Conservation (phyloP, 2,797 vertebrate genomes). For the Alauda arvensis region DNA sequence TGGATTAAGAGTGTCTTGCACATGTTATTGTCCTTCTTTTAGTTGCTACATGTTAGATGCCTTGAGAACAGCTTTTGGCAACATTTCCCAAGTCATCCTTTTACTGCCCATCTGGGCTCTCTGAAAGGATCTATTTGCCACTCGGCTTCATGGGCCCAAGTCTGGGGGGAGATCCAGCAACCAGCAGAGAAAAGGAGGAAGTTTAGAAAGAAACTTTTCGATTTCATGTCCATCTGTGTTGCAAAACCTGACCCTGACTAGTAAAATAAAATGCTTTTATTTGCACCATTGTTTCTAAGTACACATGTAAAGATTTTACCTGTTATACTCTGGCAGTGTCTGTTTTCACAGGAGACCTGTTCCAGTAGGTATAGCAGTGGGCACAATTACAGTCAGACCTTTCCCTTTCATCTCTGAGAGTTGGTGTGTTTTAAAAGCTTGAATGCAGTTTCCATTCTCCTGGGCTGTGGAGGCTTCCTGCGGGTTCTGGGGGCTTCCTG, state of each 20-base stretch:
- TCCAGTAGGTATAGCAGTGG: fast-evolving
- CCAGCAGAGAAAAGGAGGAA: not conserved
- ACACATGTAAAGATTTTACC: not conserved
- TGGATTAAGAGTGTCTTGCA: constrained; percentile 46
- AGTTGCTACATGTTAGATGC: not conserved
- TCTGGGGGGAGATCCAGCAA: not conserved
- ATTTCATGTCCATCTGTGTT: not conserved
- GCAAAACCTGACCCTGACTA: not conserved
- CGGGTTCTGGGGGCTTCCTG: not conserved
- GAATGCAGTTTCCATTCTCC: not conserved
- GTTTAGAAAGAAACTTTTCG: not conserved
- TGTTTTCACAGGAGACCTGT: not conserved
- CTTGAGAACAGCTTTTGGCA: constrained; percentile 1
- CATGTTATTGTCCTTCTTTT: constrained; percentile 24
- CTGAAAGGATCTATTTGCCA: not conserved
- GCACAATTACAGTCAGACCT: not conserved
- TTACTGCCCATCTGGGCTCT: not conserved
- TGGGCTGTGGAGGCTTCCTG: not conserved
- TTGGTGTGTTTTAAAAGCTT: not conserved
- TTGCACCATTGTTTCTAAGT: not conserved
- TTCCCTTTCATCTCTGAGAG: not conserved
- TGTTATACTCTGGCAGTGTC: not conserved
- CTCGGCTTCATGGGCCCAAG: not conserved
- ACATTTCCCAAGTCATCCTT: not conserved
- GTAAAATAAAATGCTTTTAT: not conserved